A percentile compares a stretch with the other conserved stretches of the same genome.
Evolutionary conservation across 2,113 vertebrate genomes (phyloP).

Genomic region (Vidua macroura): DNA sequence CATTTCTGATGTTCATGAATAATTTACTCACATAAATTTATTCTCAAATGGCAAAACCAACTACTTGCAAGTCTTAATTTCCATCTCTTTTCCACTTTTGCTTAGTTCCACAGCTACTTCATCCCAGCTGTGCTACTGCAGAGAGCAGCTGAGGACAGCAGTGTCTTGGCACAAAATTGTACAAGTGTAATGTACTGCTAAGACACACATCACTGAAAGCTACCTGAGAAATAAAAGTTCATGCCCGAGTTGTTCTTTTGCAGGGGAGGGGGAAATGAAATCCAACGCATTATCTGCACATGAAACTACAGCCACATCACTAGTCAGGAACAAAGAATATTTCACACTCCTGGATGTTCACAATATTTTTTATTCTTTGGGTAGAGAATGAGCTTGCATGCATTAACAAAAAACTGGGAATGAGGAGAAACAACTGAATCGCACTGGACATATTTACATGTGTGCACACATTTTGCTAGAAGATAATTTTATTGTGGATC

Average conservation of each 20-base stretch:
- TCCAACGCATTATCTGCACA: neutral
- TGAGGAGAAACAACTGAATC: neutral
- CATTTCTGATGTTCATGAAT: neutral
- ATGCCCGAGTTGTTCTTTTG: neutral
- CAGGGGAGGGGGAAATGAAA: neutral
- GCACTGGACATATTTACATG: neutral
- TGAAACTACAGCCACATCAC: neutral
- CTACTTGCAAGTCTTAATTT: neutral
- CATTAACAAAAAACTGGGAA: neutral
- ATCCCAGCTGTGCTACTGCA: neutral
- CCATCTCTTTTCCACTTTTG: neutral
- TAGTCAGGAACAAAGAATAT: neutral
- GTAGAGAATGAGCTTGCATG: neutral
- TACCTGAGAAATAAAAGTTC: neutral
- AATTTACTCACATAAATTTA: neutral
- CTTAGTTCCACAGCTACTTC: neutral
- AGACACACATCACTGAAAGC: neutral
- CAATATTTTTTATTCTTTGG: neutral
- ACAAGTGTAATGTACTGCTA: neutral
- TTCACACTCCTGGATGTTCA: neutral
- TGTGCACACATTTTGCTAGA: accelerated
- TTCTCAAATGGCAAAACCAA: neutral
- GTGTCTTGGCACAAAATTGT: neutral
- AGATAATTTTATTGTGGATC: neutral
- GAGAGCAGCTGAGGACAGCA: neutral